Evolutionary conservation across 2,888 invertebrate species (phyloP).

Genomic region (Perdita meconis): DNA sequence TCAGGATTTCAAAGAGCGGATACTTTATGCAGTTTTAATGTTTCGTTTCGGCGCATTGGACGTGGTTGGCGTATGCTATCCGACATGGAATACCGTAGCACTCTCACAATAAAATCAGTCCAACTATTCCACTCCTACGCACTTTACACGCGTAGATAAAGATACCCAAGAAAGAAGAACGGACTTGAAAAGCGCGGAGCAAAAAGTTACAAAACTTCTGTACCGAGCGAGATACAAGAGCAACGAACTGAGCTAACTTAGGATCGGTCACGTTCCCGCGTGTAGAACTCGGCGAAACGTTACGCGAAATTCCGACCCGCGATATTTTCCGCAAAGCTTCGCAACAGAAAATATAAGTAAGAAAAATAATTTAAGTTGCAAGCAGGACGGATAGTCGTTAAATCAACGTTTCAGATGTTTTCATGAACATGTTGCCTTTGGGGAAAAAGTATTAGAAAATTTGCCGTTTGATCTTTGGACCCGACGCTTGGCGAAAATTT

Average conservation of each 20-base stretch:
- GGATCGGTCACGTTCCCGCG: constrained; percentile 28
- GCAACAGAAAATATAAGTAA: not conserved
- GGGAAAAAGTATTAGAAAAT: constrained; percentile 29
- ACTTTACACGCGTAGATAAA: constrained; percentile 46
- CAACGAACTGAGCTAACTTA: constrained; percentile 28
- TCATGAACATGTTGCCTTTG: not conserved
- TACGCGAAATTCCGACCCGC: constrained; percentile 14
- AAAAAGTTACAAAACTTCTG: constrained; percentile 56
- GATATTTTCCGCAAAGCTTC: not conserved
- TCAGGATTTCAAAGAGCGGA: not conserved
- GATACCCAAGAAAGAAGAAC: constrained; percentile 56
- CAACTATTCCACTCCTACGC: constrained; percentile 35
- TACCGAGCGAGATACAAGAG: constrained; percentile 40
- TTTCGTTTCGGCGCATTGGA: not conserved
- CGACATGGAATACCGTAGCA: not conserved
- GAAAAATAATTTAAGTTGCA: not conserved
- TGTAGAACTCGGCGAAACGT: constrained; percentile 26
- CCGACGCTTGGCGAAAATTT: constrained; percentile 2
- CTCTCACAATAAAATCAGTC: constrained; percentile 40
- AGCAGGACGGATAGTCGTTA: not conserved
- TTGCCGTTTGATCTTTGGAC: not conserved
- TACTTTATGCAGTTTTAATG: constrained; percentile 5
- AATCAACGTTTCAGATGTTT: not conserved
- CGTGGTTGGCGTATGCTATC: constrained; percentile 17
- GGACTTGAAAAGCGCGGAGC: constrained; percentile 58